Evolutionary conservation across 2,888 invertebrate genomes (phyloP), one percentile per base, ranked within the genome.

Genomic region (Folsomia candida): DNA sequence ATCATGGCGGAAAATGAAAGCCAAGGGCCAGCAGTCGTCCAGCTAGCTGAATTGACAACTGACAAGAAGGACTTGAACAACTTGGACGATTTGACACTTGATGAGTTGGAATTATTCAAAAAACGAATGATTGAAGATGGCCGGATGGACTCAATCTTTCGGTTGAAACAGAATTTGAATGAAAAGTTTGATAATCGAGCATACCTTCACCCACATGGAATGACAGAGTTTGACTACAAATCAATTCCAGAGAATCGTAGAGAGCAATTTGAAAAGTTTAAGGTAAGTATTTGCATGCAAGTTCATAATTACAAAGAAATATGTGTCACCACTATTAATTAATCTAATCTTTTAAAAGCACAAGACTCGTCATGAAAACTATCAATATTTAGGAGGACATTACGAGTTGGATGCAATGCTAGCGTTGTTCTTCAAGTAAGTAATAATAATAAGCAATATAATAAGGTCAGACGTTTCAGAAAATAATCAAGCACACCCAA

Each of bases 391-490:
- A 29, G 59, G 64, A 6, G 27, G 57, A 1, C 77, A 77, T 67
- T 72, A 74, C 14, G 77, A 77, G 64, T 59, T 77, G 0, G 73
- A 74, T 28, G 76, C 74, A 1, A 71, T 77, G 69, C 68, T 77
- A 58, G 61, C 60, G 0, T 64, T 69, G 37, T 69, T 69, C 18
- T 47, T 70, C 60, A 63, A 69, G 64, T 67, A 67, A 18, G 2
- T 4, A 4, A 59, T 18, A 62, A 47, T 47, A 47, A 47, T 11
- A 18, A n/a, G 27, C 4, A 26, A 6, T 47, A 25, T 47, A 25
- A 26, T 25, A 67, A 22, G 29, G 24, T 18, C 22, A 27, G 26
- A 54, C 26, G 24, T 59, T 26, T 66, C 25, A 26, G 28, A 20
- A n/a, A 25, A 47, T 67, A 14, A 51, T 64, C n/a, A n/a, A n/a